Evolutionary conservation across 1,140 invertebrate species (phyloP), one percentile per base, ranked within the genome.

Genomic region (Rhizoglyphus robini): DNA sequence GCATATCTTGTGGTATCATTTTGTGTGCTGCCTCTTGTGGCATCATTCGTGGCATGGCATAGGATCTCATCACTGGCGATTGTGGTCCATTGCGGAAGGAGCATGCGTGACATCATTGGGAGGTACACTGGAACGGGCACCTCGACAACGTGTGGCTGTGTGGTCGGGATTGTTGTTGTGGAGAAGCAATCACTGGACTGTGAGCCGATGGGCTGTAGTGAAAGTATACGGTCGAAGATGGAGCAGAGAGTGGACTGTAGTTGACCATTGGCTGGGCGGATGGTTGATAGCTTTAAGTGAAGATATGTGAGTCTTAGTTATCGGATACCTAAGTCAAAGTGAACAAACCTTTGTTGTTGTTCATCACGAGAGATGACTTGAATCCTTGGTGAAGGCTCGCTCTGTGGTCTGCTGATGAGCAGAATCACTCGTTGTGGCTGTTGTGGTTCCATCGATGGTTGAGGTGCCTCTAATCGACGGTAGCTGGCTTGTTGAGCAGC

Each of bases 81-180:
- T 49, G 47, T 20, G 47, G 20, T 51, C 20, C 2, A 1, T 13
- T 3, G 3, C 48, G 48, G 11, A 51, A 25, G 11, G 47, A 20
- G 5, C 23, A 46, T 20, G 23, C 41, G n/a, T n/a, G n/a, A n/a
- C n/a, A n/a, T 8, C 27, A 60, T n/a, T 29, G 58, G 58, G 13
- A 60, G 8, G 29, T 60, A 60, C 15, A 60, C 11, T 18, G 58
- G 58, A 1, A 60, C 58, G 18, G 58, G 58, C 31, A 60, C 58
- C 29, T 60, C 58, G 27, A 46, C 58, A 30, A 46, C 32, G 11
- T 60, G 58, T 46, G 58, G 58, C 3, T 20, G 51, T n/a, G n/a
- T 32, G 23, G 8, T 8, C 18, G 1, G 2, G 30, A 2, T 23
- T 60, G 27, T 27, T 30, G 30, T 23, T 3, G 3, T 46, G 58